Evolutionary conservation across 2,113 vertebrate genomes (phyloP).

Genomic region (Puffinus mauretanicus): DNA sequence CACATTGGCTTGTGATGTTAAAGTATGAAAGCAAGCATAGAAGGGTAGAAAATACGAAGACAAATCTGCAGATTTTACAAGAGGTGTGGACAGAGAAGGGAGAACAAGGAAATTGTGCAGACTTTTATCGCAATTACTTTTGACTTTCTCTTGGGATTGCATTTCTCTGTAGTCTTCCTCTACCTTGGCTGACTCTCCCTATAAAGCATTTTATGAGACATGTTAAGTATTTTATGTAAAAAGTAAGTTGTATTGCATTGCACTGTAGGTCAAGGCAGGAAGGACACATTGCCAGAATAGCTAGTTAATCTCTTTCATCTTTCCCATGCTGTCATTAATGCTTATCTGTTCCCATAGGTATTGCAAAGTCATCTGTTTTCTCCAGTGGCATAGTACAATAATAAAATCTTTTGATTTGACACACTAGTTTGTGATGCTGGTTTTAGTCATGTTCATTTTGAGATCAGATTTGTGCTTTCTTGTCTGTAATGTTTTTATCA

Average conservation of each 20-base stretch:
- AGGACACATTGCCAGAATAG: slow-evolving; percentile 41
- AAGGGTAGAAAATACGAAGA: not conserved
- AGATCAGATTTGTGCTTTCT: not conserved
- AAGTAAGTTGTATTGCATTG: slow-evolving; percentile 3
- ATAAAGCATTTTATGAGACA: slow-evolving; percentile 58
- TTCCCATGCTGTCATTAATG: slow-evolving; percentile 44
- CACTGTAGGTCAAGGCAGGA: slow-evolving; percentile 42
- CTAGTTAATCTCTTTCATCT: slow-evolving; percentile 55
- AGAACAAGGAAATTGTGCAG: slow-evolving; percentile 13
- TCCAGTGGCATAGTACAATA: not conserved
- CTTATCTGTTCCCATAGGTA: slow-evolving; percentile 53
- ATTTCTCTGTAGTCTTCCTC: not conserved
- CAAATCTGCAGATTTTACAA: not conserved
- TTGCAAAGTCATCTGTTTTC: slow-evolving; percentile 39
- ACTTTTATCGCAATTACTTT: not conserved
- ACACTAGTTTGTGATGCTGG: not conserved
- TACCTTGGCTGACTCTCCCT: slow-evolving; percentile 17
- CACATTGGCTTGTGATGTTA: not conserved
- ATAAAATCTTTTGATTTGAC: slow-evolving; percentile 10
- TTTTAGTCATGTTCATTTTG: not conserved
- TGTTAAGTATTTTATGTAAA: slow-evolving; percentile 47
- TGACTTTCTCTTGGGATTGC: not conserved
- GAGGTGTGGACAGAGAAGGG: not conserved
- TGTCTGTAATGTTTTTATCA: not conserved
- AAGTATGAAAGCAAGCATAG: not conserved